Conservation (phyloP, 2,888 invertebrate species). For the Drosophila colorata region DNA sequence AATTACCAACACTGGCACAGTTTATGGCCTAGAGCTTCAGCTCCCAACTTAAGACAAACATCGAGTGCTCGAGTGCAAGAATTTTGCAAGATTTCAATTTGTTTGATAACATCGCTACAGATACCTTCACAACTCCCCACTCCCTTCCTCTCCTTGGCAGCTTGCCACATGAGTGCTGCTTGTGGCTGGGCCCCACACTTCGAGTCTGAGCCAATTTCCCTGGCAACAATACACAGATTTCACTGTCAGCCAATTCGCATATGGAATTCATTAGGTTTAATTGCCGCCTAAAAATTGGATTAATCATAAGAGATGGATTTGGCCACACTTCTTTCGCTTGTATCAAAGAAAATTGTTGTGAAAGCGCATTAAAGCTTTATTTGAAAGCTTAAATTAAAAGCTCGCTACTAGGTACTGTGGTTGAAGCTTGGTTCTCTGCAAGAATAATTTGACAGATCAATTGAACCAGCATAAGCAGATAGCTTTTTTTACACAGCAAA, state of each 20-base stretch:
- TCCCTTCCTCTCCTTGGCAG: not conserved
- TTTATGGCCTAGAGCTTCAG: conserved; percentile 19
- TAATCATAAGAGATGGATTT: too few species aligned
- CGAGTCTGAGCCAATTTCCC: conserved; percentile 28
- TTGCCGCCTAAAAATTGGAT: conserved; percentile 6
- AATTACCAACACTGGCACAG: conserved; percentile 28
- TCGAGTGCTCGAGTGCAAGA: conserved; percentile 43
- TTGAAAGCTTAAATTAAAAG: not conserved
- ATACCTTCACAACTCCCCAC: not conserved
- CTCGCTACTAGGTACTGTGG: too few species aligned
- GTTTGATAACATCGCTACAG: conserved; percentile 61
- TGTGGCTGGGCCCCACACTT: conserved; percentile 20
- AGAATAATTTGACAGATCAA: not conserved
- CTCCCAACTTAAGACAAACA: conserved; percentile 56
- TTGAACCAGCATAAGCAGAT: too few species aligned
- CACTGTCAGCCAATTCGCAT: conserved; percentile 23
- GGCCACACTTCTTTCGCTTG: too few species aligned
- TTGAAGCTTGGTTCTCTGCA: too few species aligned
- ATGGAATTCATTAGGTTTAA: conserved; percentile 6
- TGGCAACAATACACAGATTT: conserved; percentile 17
- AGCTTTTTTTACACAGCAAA: too few species aligned
- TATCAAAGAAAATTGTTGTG: too few species aligned
- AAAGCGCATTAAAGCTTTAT: too few species aligned
- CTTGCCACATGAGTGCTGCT: conserved; percentile 25
- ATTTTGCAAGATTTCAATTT: conserved; percentile 78